Conservation (phyloP, 2,797 vertebrate genomes). For the Eidolon dupreanum region DNA sequence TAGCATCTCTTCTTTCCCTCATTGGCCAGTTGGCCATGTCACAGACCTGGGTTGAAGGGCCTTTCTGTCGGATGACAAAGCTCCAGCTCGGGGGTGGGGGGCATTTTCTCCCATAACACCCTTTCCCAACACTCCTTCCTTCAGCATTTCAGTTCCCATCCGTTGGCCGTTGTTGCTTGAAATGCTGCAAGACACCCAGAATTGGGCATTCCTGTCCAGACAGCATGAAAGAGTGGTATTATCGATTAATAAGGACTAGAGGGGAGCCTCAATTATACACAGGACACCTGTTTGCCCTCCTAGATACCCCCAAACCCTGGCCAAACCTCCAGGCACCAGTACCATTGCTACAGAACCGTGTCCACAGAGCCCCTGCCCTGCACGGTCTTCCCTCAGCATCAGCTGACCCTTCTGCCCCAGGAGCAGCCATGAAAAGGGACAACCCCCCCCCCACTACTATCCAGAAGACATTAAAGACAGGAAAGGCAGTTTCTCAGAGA, state of each 20-base stretch:
- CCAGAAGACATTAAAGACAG: not conserved
- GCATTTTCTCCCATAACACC: not conserved
- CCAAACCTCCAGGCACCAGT: too few species aligned
- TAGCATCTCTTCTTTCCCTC: not conserved
- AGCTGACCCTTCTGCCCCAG: too few species aligned
- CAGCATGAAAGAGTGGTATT: not conserved
- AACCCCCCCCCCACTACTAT: not conserved
- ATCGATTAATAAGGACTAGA: not conserved
- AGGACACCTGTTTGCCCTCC: not conserved
- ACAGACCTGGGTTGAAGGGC: not conserved
- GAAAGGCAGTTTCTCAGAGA: not conserved
- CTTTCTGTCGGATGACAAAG: not conserved
- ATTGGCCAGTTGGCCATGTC: fast-evolving
- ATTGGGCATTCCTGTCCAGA: not conserved
- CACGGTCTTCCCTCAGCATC: not conserved
- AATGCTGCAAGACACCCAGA: not conserved
- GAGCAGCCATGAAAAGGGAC: too few species aligned
- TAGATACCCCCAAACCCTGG: not conserved
- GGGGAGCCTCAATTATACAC: not conserved
- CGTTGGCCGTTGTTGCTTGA: fast-evolving
- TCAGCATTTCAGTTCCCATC: not conserved
- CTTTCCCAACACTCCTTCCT: too few species aligned
- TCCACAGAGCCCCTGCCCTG: not conserved
- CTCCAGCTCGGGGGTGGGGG: fast-evolving
- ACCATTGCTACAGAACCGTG: too few species aligned